Evolutionary conservation across 2,797 vertebrate genomes (phyloP), one percentile per base, ranked within the genome.

Genomic region (Gobio occitaniae): DNA sequence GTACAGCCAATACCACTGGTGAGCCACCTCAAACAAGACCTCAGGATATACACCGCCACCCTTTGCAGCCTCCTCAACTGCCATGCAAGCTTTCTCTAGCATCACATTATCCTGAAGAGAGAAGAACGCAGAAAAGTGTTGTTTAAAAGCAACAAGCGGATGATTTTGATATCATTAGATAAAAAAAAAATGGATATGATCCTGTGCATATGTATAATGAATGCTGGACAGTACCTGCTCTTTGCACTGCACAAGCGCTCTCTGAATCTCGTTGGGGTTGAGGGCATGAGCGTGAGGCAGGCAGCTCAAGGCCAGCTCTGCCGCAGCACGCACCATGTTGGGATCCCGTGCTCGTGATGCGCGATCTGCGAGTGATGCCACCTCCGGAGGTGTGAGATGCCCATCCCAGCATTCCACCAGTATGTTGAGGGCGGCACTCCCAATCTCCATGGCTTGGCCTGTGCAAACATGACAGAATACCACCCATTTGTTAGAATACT

Each of bases 381-480:
- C 98, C 88, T 99, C 98, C 0, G 98, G 98, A 1, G 98, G 98
- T 0, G 98, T 99, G 56, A 99, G 94, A 90, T 99, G 98, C 61
- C 98, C 98, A 0, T 99, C 98, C 98, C 98, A 99, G 84, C 98
- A 99, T 88, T 99, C 98, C 86, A 99, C 98, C 88, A 99, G 92
- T 81, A 99, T 99, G 90, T 99, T 99, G 88, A 99, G 96, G 74
- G 98, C 98, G 59, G 98, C 97, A 0, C 98, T 99, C 88, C 98
- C 98, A 0, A 99, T 99, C 93, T 99, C 98, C 98, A 99, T 99
- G 66, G 98, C 98, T 91, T 99, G 98, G 84, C 98, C 98, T 99
- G 92, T 82, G 25, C 2, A 83, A 72, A 44, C n/a, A 13, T 65
- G 38, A 78, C 3, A 56, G 25, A 87, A 32, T 7, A 54, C 9